Evolutionary conservation across 2,113 vertebrate species (phyloP).

Genomic region (Raja brachyura): DNA sequence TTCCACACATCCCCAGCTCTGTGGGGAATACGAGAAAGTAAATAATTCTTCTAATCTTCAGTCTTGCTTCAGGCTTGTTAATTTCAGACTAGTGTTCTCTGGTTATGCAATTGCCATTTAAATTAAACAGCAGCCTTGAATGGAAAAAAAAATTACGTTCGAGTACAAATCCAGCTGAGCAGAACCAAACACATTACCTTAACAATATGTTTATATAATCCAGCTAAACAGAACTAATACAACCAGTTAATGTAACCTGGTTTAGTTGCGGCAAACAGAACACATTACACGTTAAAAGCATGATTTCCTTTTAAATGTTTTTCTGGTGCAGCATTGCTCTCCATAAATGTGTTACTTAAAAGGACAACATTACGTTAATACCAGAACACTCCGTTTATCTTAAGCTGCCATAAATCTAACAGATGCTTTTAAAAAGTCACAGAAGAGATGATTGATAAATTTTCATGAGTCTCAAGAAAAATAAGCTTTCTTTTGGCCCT

Average conservation of each 20-base stretch:
- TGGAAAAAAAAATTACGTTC: not conserved
- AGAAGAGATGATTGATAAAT: not conserved
- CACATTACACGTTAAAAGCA: not conserved
- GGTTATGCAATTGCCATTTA: not conserved
- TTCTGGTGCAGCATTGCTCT: not conserved
- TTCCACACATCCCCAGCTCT: not conserved
- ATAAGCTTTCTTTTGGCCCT: not conserved
- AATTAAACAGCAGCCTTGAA: not conserved
- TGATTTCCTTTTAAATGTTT: not conserved
- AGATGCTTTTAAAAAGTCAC: too few relatives aligned
- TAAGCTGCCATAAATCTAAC: too few relatives aligned
- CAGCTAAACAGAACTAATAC: not conserved
- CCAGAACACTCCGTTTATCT: too few relatives aligned
- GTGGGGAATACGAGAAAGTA: not conserved
- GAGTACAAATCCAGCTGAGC: not conserved
- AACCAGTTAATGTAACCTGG: not conserved
- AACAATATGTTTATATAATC: not conserved
- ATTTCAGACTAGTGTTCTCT: not conserved
- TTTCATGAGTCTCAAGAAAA: too few relatives aligned
- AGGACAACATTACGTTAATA: not conserved
- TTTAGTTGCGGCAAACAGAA: not conserved
- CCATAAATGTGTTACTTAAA: too few relatives aligned
- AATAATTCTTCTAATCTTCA: not conserved
- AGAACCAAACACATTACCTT: not conserved
- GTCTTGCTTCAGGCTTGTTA: conserved; percentile 29